phyloP scores from a whole-genome alignment of 1,140 invertebrate species.

The Achroia grisella region DNA sequence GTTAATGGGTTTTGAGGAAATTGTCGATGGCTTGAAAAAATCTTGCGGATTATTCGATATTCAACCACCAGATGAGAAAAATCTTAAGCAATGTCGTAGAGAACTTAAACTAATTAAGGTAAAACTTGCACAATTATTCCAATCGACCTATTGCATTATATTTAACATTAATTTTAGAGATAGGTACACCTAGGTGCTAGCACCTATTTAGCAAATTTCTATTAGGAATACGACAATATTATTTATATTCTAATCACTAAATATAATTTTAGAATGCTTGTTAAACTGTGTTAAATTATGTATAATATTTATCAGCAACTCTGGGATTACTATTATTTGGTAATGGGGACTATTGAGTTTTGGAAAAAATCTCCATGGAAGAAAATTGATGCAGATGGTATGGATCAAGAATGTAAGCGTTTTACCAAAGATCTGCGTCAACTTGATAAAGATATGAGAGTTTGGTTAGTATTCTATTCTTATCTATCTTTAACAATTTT shows the following conservation, averaged over 20 bases:
- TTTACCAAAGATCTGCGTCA: constrained; percentile 89
- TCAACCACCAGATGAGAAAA: constrained; percentile 85
- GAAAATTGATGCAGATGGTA: constrained; percentile 93
- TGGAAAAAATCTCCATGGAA: constrained; percentile 96
- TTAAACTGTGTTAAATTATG: no score
- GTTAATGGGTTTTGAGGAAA: constrained; percentile 80
- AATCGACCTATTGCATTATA: no score
- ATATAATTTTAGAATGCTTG: no score
- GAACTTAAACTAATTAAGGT: constrained; percentile 87
- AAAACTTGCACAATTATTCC: no score
- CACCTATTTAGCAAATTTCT: no score
- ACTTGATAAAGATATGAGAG: constrained; percentile 90
- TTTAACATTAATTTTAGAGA: no score
- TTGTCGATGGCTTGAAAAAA: constrained; percentile 80
- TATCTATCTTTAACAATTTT: no score
- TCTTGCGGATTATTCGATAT: constrained; percentile 91
- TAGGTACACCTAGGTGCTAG: no score
- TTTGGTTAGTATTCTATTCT: constrained; percentile 83
- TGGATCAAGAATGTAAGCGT: constrained; percentile 96
- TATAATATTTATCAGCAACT: constrained; percentile 76
- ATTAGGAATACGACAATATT: no score
- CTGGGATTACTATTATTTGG: constrained; percentile 93
- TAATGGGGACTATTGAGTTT: constrained; percentile 86
- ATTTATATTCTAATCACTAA: no score
- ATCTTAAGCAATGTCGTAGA: constrained; percentile 81